phyloP scores from a whole-genome alignment of 2,113 vertebrate species.

The Sciurus niger region DNA sequence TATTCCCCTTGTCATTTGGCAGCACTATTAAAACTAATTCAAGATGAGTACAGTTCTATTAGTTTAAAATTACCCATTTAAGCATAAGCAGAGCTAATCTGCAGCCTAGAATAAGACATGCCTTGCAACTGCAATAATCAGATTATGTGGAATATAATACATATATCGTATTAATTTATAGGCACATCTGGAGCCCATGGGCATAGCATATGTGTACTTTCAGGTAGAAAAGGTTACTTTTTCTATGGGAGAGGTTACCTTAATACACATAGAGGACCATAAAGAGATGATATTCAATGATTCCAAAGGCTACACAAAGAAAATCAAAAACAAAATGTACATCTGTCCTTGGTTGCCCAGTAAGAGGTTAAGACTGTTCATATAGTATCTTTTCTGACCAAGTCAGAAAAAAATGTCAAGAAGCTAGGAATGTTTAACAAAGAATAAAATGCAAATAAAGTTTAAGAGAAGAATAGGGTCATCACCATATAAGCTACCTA shows the following conservation, averaged over 20 bases:
- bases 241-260: neutral
- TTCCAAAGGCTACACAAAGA: neutral
- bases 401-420: slow-evolving; percentile 54
- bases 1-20: neutral
- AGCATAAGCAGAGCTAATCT: slow-evolving; percentile 19
- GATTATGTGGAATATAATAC: neutral
- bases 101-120: neutral
- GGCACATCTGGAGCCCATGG: neutral
- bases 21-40: neutral
- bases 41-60: neutral
- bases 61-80: neutral
- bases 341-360: neutral
- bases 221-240: slow-evolving; percentile 2
- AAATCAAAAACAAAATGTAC: slow-evolving; percentile 63
- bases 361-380: neutral
- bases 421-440: slow-evolving; percentile 31
- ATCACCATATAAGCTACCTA: slow-evolving; percentile 25
- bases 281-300: neutral
- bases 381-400: neutral
- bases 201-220: neutral
- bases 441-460: slow-evolving; percentile 1
- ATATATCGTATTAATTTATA: neutral
- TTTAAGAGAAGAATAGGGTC: neutral
- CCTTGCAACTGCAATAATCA: neutral
- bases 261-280: neutral